Evolutionary conservation across 2,797 vertebrate species (phyloP).

Genomic region (Scyliorhinus canicula): DNA sequence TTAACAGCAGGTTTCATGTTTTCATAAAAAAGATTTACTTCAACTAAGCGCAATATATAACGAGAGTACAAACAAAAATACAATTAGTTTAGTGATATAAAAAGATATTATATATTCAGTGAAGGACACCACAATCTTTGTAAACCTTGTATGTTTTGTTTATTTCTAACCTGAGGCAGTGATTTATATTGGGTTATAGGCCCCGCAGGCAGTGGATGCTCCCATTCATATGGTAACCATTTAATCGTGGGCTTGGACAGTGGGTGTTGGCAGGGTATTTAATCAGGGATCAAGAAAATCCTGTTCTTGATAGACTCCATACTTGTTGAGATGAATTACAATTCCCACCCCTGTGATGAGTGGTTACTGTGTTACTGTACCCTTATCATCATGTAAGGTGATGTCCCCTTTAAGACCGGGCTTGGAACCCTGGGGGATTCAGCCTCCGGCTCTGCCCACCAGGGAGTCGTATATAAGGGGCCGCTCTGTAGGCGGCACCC

Average conservation of each 20-base stretch:
- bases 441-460: no score
- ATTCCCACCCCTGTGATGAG: no score
- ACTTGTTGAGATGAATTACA: not conserved
- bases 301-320: not conserved
- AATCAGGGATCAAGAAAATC: not conserved
- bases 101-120: not conserved
- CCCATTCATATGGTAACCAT: not conserved
- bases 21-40: not conserved
- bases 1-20: not conserved
- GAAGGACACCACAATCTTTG: not conserved
- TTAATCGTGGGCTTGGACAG: not conserved
- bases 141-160: not conserved
- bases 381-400: no score
- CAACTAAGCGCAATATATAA: not conserved
- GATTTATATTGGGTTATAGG: not conserved
- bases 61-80: not conserved
- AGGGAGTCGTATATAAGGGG: no score
- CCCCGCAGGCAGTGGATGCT: not conserved
- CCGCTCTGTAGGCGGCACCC: no score
- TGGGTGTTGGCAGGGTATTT: not conserved
- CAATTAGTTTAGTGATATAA: not conserved
- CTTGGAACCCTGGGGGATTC: no score
- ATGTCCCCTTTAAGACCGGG: no score
- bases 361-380: no score
- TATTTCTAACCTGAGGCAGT: not conserved